Evolutionary conservation across 2,113 vertebrate genomes (phyloP).

Genomic region (Bettongia penicillata): DNA sequence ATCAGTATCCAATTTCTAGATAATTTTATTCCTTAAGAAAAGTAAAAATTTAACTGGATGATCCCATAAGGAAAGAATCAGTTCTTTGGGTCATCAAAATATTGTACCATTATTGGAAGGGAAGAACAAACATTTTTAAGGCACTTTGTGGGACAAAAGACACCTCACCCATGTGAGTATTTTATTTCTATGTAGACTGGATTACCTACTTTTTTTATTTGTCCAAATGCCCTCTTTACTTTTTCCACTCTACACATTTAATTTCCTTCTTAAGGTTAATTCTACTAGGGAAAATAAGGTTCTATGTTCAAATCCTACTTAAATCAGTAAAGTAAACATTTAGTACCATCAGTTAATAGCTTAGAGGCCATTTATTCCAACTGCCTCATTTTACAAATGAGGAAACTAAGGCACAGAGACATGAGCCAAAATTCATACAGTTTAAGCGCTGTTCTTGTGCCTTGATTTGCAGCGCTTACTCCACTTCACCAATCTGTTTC

Average conservation of each 20-base stretch:
- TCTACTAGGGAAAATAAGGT: slow-evolving; percentile 16
- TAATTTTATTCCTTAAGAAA: not conserved
- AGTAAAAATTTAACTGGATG: not conserved
- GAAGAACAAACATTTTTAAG: slow-evolving; percentile 12
- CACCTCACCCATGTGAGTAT: not conserved
- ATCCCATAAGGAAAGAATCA: not conserved
- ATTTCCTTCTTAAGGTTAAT: not conserved
- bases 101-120: slow-evolving; percentile 10
- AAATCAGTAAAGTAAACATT: not conserved
- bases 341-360: not conserved
- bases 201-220: slow-evolving; percentile 13
- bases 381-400: not conserved
- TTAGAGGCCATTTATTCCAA: not conserved
- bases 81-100: not conserved
- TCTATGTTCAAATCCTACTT: not conserved
- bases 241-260: not conserved
- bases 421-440: not conserved
- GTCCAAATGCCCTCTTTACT: slow-evolving; percentile 11
- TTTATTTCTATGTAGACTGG: slow-evolving; percentile 27
- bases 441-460: not conserved
- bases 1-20: not conserved
- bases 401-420: not conserved
- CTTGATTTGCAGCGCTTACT: too few relatives aligned
- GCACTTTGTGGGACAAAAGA: slow-evolving; percentile 13
- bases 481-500: not conserved